Evolutionary conservation across 2,888 invertebrate species (phyloP).

Genomic region (Piscicola geometra): DNA sequence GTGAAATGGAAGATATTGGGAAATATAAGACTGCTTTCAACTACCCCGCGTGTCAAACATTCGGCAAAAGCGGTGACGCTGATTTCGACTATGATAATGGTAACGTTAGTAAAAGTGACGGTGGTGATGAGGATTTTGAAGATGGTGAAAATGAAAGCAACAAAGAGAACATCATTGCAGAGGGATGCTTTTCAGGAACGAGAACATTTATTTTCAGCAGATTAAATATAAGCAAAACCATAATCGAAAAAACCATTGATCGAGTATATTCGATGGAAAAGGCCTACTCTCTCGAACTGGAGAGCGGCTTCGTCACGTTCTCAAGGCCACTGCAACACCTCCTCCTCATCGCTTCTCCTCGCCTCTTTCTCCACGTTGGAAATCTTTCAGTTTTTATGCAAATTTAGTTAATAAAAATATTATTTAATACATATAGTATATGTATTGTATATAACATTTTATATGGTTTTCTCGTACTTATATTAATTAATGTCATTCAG

Average conservation of each 20-base stretch:
- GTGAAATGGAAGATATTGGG: too few relatives aligned
- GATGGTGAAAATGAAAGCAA: background rate
- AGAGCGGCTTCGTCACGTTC: background rate
- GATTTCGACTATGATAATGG: too few relatives aligned
- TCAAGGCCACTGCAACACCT: background rate
- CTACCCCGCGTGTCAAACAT: too few relatives aligned
- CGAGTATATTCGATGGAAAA: background rate
- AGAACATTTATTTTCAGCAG: background rate
- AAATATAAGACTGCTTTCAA: too few relatives aligned
- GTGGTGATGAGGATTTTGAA: background rate
- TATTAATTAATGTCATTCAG: too few relatives aligned
- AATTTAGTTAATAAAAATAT: too few relatives aligned
- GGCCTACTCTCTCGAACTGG: background rate
- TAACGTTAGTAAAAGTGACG: background rate
- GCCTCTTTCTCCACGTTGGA: background rate
- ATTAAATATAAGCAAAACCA: background rate
- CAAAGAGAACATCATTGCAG: background rate
- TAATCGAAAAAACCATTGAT: background rate
- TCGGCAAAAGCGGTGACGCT: too few relatives aligned
- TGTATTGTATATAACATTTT: too few relatives aligned
- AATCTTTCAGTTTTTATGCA: background rate
- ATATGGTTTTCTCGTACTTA: too few relatives aligned
- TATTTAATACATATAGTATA: too few relatives aligned
- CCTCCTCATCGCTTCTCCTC: background rate
- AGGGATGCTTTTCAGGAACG: background rate